Evolutionary conservation across 2,888 invertebrate genomes (phyloP).

Genomic region (Idaea dimidiata): DNA sequence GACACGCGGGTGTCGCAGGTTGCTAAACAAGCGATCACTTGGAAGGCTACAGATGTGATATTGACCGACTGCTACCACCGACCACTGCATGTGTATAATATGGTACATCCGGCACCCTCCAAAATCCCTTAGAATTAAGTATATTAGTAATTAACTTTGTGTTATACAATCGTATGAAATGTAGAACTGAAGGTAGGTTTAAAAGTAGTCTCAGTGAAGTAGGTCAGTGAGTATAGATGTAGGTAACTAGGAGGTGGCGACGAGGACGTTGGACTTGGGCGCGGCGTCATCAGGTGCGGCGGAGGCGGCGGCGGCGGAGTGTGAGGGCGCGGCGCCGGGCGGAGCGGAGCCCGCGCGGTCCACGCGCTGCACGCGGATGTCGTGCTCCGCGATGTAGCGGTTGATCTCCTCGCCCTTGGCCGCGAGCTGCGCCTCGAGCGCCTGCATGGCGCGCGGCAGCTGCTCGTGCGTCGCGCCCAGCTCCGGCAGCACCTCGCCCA

Average conservation of each 20-base stretch:
- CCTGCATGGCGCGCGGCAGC: slow-evolving; percentile 88
- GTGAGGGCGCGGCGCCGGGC: slow-evolving; percentile 9
- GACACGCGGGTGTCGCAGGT: too few relatives aligned
- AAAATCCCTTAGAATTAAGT: too few relatives aligned
- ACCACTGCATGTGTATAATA: too few relatives aligned
- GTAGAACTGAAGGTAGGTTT: too few relatives aligned
- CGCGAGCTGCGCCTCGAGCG: slow-evolving; percentile 89
- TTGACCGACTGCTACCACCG: too few relatives aligned
- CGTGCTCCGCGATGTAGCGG: slow-evolving; percentile 55
- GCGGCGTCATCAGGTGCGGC: slow-evolving; percentile 42
- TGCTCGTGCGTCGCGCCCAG: slow-evolving; percentile 89
- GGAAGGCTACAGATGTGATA: too few relatives aligned
- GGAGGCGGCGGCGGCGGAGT: slow-evolving; percentile 25
- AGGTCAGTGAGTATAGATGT: too few relatives aligned
- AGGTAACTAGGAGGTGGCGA: slow-evolving; percentile 46
- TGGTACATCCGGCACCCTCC: too few relatives aligned
- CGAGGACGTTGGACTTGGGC: slow-evolving; percentile 79
- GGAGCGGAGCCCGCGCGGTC: slow-evolving; percentile 36
- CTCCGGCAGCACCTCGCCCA: slow-evolving; percentile 93
- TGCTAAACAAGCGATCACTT: too few relatives aligned
- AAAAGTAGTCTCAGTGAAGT: too few relatives aligned
- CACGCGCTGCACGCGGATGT: slow-evolving; percentile 87
- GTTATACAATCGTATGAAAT: too few relatives aligned
- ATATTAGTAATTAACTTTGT: too few relatives aligned
- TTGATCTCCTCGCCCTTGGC: slow-evolving; percentile 95